phyloP scores from a whole-genome alignment of 2,888 invertebrate genomes.

The Pachymerium ferrugineum region DNA sequence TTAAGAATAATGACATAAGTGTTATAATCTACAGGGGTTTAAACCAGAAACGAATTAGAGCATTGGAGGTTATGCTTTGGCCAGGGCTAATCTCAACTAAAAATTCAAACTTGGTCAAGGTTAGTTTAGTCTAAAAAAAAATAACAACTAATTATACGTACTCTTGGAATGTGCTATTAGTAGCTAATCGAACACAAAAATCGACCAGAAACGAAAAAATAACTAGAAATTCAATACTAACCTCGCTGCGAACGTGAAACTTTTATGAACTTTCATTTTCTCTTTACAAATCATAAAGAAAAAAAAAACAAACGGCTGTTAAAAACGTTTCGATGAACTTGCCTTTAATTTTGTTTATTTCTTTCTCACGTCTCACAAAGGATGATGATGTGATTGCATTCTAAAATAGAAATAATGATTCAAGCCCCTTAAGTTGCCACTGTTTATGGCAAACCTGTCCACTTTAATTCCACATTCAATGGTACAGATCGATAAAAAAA shows the following conservation, averaged over 20 bases:
- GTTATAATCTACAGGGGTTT: not conserved
- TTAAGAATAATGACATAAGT: not conserved
- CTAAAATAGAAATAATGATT: not conserved
- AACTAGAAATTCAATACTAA: not conserved
- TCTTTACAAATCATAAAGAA: not conserved
- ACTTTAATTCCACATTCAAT: too few species aligned
- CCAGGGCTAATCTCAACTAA: not conserved
- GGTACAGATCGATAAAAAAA: too few species aligned
- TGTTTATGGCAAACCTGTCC: too few species aligned
- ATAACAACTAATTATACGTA: not conserved
- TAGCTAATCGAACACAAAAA: not conserved
- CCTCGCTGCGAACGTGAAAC: not conserved
- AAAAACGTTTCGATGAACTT: not conserved
- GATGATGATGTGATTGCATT: not conserved
- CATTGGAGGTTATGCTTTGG: not conserved
- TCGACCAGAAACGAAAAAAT: too few species aligned
- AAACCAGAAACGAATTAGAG: not conserved
- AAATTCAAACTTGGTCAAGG: constrained; percentile 7
- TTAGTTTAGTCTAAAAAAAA: not conserved
- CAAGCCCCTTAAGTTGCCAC: not conserved
- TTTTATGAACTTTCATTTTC: not conserved
- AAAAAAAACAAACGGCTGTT: not conserved
- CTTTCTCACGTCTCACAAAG: not conserved
- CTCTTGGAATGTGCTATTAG: not conserved
- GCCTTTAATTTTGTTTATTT: not conserved